phyloP scores from a whole-genome alignment of 2,113 vertebrate genomes.

The Istiophorus platypterus region DNA sequence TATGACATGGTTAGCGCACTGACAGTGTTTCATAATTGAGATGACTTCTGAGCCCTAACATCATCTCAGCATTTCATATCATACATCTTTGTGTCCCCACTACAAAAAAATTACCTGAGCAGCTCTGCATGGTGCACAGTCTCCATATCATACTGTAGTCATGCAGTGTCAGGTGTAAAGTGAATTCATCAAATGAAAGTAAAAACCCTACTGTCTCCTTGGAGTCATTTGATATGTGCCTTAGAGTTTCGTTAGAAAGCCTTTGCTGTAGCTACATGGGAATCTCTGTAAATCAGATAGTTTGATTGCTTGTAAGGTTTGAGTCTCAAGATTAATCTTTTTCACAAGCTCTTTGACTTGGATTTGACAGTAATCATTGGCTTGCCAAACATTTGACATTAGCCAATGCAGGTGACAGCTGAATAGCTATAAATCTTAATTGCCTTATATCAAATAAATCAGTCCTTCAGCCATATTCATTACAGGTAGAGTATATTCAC shows the following conservation, averaged over 20 bases:
- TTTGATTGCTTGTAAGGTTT: neutral
- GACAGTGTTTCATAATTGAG: constrained; percentile 37
- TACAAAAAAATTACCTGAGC: constrained; percentile 27
- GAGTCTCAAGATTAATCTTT: constrained; percentile 11
- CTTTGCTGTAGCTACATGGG: constrained; percentile 2
- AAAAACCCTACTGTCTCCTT: constrained; percentile 44
- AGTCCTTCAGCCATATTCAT: neutral
- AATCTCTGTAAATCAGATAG: constrained; percentile 28
- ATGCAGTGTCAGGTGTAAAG: constrained; percentile 56
- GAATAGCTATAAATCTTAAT: neutral
- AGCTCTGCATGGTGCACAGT: neutral
- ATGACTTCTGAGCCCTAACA: constrained; percentile 9
- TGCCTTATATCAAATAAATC: no score
- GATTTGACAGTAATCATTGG: neutral
- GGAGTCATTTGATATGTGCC: constrained; percentile 50
- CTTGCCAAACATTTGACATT: no score
- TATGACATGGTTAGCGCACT: neutral
- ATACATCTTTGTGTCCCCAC: constrained; percentile 15
- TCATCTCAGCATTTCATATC: constrained; percentile 16
- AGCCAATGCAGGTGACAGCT: neutral
- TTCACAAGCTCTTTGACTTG: neutral
- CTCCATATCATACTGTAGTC: constrained; percentile 38
- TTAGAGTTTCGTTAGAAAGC: constrained; percentile 19
- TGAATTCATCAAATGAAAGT: constrained; percentile 66
- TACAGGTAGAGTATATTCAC: neutral